Evolutionary conservation across 2,797 vertebrate species (phyloP), one percentile per base, ranked within the genome.

Genomic region (Sarcophilus harrisii): DNA sequence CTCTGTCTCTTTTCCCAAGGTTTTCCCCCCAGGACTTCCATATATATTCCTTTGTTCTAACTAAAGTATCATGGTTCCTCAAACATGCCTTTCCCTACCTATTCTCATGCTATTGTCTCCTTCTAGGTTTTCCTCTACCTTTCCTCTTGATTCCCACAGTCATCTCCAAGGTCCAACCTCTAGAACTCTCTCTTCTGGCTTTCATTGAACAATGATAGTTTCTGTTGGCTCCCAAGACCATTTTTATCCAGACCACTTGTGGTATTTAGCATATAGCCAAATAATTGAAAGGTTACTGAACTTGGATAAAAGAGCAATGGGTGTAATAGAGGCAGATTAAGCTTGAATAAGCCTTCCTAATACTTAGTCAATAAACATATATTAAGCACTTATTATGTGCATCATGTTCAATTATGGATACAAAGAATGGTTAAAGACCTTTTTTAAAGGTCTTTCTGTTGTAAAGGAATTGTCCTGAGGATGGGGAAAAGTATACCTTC

Each of bases 1-100:
- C 55, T 95, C 92, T 89, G 90, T 32, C 0, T 59, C 94, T 90
- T 81, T 90, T 92, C 81, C 55, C 52, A 52, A 90, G 27, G 45
- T 90, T 92, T 27, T 91, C 87, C 73, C 57, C 66, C 29, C 16
- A 73, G n/a, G 32, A 73, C n/a, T 73, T 73, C 5, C 62, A 18
- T 38, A 24, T n/a, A 14, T 73, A 73, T n/a, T 73, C 32, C 62
- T 2, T 38, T 38, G 62, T 21, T 18, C 18, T 73, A 38, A 73
- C 5, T 73, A 30, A 62, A 32, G 60, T 62, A 8, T 73, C 18
- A 73, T 73, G 38, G 6, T 73, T 3, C n/a, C 66, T 1, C n/a
- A 38, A 16, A 8, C 32, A 16, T 73, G 8, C n/a, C 18, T 73
- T 73, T 73, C 14, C 66, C n/a, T 24, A 73, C n/a, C 2, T 38